These are phyloP conservation scores for Ecliptopera silaceata DNA, from an alignment of 2,888 invertebrate genomes.

Conservation along the genomic window DNA sequence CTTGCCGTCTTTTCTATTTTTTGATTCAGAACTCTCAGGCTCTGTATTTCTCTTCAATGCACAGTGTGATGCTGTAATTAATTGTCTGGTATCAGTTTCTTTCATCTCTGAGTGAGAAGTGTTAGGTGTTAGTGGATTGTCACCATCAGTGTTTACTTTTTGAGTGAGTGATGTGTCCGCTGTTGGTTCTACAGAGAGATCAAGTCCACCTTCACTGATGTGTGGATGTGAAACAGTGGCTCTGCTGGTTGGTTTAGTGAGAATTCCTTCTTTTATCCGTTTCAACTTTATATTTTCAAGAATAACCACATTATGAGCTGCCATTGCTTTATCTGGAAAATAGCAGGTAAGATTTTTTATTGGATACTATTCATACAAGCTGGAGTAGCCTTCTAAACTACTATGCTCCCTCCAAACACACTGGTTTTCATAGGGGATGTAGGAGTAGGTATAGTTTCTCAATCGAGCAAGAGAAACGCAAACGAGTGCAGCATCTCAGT, in stretches of 20 bases:
- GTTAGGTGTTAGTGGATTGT: background rate
- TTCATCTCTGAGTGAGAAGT: background rate
- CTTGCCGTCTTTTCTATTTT: background rate
- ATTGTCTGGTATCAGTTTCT: background rate
- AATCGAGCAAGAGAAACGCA: too few relatives aligned
- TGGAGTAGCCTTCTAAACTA: too few relatives aligned
- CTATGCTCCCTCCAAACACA: too few relatives aligned
- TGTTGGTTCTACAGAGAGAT: background rate
- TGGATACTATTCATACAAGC: background rate
- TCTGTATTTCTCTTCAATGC: background rate
- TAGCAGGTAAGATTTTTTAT: background rate
- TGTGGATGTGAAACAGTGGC: background rate
- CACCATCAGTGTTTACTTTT: background rate
- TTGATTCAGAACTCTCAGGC: background rate
- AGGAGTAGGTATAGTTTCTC: too few relatives aligned
- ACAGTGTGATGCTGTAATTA: background rate
- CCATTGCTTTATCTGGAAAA: slow-evolving; percentile 9
- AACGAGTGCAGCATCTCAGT: too few relatives aligned
- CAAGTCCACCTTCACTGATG: background rate
- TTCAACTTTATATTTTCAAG: slow-evolving; percentile 19
- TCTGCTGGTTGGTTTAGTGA: background rate
- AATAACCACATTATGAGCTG: slow-evolving; percentile 5
- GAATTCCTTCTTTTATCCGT: background rate
- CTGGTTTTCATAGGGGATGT: too few relatives aligned
- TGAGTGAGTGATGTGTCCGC: background rate